Conservation (phyloP, 2,113 vertebrate species). For the Sarotherodon lohbergeri region DNA sequence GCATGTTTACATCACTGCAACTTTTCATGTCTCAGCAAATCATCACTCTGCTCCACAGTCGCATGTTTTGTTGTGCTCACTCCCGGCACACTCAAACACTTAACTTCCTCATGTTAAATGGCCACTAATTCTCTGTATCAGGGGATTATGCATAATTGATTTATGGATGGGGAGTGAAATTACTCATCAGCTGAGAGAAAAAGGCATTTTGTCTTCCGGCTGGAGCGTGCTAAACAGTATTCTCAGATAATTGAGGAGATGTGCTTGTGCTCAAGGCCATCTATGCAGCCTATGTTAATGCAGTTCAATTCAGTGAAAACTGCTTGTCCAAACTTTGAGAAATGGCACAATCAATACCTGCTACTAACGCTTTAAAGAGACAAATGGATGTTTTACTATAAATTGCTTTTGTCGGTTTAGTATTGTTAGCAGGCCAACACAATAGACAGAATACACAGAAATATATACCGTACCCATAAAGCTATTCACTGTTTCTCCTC, state of each 20-base stretch:
- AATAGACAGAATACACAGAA: not conserved
- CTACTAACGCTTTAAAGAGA: not conserved
- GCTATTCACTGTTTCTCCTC: not conserved
- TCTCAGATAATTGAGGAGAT: slow-evolving; percentile 27
- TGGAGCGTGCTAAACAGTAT: slow-evolving; percentile 27
- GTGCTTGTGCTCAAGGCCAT: not conserved
- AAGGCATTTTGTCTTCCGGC: slow-evolving; percentile 32
- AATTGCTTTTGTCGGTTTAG: not conserved
- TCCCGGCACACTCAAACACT: slow-evolving; percentile 34
- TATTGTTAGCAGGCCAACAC: not conserved
- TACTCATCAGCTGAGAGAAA: slow-evolving; percentile 56
- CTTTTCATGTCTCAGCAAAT: not conserved
- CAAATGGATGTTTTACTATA: not conserved
- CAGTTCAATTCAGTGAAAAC: not conserved
- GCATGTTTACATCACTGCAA: not conserved
- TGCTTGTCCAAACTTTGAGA: not conserved
- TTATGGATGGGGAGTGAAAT: slow-evolving; percentile 69
- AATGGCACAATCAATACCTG: not conserved
- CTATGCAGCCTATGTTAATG: not conserved
- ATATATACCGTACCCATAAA: not conserved
- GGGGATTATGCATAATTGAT: slow-evolving; percentile 77
- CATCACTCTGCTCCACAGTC: slow-evolving; percentile 4
- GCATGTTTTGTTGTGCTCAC: not conserved
- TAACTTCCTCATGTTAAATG: slow-evolving; percentile 49
- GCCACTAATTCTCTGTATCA: slow-evolving; percentile 65